These are phyloP conservation scores for Heterochromis multidens DNA, from an alignment of 2,113 vertebrate genomes.

Conservation along the genomic window DNA sequence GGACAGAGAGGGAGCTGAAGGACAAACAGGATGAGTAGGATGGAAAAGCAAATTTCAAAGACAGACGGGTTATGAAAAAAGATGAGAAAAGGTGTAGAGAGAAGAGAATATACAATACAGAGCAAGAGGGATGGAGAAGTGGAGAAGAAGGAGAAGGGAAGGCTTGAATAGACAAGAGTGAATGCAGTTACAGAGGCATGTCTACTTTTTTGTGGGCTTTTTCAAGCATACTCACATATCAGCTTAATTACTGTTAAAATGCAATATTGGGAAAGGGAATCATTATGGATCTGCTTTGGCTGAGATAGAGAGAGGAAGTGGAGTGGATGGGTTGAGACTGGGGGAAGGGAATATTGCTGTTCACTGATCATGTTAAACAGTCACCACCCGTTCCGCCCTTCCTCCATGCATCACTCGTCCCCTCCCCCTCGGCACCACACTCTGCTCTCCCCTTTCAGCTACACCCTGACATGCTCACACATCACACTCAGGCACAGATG, in stretches of 20 bases:
- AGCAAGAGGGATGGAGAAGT: not conserved
- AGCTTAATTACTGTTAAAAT: slow-evolving; percentile 56
- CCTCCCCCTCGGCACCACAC: slow-evolving; percentile 30
- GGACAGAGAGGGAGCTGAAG: slow-evolving; percentile 33
- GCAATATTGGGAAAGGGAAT: slow-evolving; percentile 16
- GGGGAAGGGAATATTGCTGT: slow-evolving; percentile 64
- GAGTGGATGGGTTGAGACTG: slow-evolving; percentile 33
- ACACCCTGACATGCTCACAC: slow-evolving; percentile 54
- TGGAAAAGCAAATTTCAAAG: slow-evolving; percentile 42
- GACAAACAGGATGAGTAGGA: slow-evolving; percentile 37
- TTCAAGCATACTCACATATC: slow-evolving; percentile 39
- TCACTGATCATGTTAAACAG: slow-evolving; percentile 71
- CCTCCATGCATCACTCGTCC: slow-evolving; percentile 33
- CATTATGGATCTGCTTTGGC: slow-evolving; percentile 27
- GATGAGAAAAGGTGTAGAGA: slow-evolving; percentile 15
- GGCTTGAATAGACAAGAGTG: slow-evolving; percentile 5
- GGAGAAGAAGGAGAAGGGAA: not conserved
- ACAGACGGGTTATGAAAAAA: slow-evolving; percentile 33
- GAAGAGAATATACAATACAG: not conserved
- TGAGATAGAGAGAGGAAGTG: slow-evolving; percentile 8
- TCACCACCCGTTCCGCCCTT: slow-evolving; percentile 52
- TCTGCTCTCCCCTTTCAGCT: slow-evolving; percentile 25
- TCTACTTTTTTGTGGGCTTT: not conserved
- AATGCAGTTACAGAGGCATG: slow-evolving; percentile 26
- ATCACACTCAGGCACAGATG: slow-evolving; percentile 25